These are phyloP conservation scores for Hybognathus amarus DNA, from an alignment of 2,797 vertebrate species.

Conservation along the genomic window DNA sequence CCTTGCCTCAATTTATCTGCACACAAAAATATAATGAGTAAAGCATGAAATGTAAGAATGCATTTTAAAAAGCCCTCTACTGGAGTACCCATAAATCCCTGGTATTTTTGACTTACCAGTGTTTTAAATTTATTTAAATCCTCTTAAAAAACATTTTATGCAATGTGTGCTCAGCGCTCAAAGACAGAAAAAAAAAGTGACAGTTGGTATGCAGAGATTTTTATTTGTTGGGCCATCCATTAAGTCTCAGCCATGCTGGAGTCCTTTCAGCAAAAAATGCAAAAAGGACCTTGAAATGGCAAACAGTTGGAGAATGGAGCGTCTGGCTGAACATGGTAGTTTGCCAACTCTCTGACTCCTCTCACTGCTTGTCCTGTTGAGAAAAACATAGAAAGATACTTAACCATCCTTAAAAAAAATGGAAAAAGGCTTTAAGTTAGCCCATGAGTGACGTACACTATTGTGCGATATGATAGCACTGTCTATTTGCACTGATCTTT, in stretches of 20 bases:
- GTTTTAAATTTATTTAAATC: slow-evolving; percentile 37
- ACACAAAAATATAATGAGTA: neutral
- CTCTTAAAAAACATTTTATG: slow-evolving; percentile 12
- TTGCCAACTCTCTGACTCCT: slow-evolving; percentile 30
- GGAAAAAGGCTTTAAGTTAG: slow-evolving; percentile 53
- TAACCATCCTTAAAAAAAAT: slow-evolving; percentile 47
- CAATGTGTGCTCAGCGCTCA: slow-evolving; percentile 5
- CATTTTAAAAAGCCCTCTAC: neutral
- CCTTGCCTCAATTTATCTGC: neutral
- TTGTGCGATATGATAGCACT: slow-evolving; percentile 54
- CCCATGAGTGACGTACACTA: slow-evolving; percentile 56
- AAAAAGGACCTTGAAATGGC: slow-evolving; percentile 49
- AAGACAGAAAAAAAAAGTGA: slow-evolving; percentile 25
- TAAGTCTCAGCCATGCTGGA: slow-evolving; percentile 26
- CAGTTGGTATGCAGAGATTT: slow-evolving; percentile 35
- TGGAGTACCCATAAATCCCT: slow-evolving; percentile 8
- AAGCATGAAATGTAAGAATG: slow-evolving; percentile 25
- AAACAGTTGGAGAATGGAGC: slow-evolving; percentile 47
- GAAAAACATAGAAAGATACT: slow-evolving; percentile 49
- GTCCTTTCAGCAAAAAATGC: slow-evolving; percentile 36
- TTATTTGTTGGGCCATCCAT: slow-evolving; percentile 39
- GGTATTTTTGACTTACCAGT: slow-evolving; percentile 4
- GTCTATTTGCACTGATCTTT: slow-evolving; percentile 55
- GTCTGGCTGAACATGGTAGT: slow-evolving; percentile 10
- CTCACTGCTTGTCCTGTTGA: slow-evolving; percentile 35